Evolutionary conservation across 2,113 vertebrate genomes (phyloP), one percentile per base, ranked within the genome.

Genomic region (Rhinoptilus africanus): DNA sequence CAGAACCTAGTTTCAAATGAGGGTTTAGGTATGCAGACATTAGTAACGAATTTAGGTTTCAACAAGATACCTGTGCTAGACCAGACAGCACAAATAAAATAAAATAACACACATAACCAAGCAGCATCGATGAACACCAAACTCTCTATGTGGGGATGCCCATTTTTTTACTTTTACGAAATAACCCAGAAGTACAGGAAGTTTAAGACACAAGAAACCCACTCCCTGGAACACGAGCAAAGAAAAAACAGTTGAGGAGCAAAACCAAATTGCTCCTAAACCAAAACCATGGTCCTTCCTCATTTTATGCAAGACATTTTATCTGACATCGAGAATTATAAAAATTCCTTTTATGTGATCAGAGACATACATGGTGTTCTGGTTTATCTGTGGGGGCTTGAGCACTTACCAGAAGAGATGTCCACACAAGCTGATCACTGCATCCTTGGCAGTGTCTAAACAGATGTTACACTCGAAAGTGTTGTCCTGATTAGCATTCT

Each of bases 401-500:
- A 72, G 39, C 77, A 91, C 98, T 97, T 96, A 99, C 99, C 99
- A 99, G 97, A 99, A 99, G 32, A 99, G 99, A 91, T 99, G 99
- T 73, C 99, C 99, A 53, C 99, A 99, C 53, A 99, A 98, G 97
- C 99, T 99, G 96, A 99, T 99, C 88, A 99, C 99, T 3, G 99
- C 99, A 30, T 99, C 99, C 97, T 99, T 99, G 68, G 99, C 99
- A 15, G 99, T 99, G 97, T 99, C 99, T 98, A 99, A 97, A 77
- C 99, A 99, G 95, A 99, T 99, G 91, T 99, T 99, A 74, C 99
- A 99, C 95, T 99, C 99, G 2, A 99, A 99, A 4, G 99, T 99
- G 92, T 99, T 99, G 98, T 99, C 99, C 97, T 99, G 99, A 67
- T 95, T 98, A 45, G 98, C 68, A 5, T 89, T 97, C 51, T 99